Percentiles rank a stretch among this genome's conserved stretches.
These are phyloP conservation scores for Seira ritae DNA, from an alignment of 2,888 invertebrate species.

Conservation along the genomic window DNA sequence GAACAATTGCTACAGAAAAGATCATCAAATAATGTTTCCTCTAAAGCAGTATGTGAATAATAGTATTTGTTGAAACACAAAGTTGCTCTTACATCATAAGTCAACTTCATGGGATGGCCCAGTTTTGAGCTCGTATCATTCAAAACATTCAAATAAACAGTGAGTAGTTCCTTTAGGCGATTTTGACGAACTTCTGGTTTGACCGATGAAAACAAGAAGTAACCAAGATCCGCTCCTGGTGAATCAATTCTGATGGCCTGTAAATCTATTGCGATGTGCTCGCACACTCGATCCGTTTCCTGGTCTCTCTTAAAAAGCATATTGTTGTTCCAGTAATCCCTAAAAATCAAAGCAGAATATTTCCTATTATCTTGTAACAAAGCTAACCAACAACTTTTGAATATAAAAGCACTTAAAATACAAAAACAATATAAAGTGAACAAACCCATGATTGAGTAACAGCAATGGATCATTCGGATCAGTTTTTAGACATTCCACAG, in stretches of 20 bases:
- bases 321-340: constrained; percentile 55
- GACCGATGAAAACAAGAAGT: not conserved
- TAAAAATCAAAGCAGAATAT: too few species aligned
- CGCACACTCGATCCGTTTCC: not conserved
- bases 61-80: too few species aligned
- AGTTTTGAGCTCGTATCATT: not conserved
- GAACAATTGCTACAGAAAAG: not conserved
- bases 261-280: constrained; percentile 26
- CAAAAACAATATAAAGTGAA: not conserved
- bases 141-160: not conserved
- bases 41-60: not conserved
- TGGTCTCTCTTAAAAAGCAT: constrained; percentile 39
- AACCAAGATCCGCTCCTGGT: not conserved
- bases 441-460: constrained; percentile 29
- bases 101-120: not conserved
- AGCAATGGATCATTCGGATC: not conserved
- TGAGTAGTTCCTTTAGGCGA: not conserved
- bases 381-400: too few species aligned
- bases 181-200: constrained; percentile 4
- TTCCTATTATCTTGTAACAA: too few species aligned
- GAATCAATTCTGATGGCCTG: constrained; percentile 2
- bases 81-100: not conserved
- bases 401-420: not conserved
- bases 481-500: not conserved
- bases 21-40: not conserved